Percentiles rank a stretch among this genome's conserved stretches.
Evolutionary conservation across 2,797 vertebrate genomes (phyloP).

Genomic region (Falco novaeseelandiae): DNA sequence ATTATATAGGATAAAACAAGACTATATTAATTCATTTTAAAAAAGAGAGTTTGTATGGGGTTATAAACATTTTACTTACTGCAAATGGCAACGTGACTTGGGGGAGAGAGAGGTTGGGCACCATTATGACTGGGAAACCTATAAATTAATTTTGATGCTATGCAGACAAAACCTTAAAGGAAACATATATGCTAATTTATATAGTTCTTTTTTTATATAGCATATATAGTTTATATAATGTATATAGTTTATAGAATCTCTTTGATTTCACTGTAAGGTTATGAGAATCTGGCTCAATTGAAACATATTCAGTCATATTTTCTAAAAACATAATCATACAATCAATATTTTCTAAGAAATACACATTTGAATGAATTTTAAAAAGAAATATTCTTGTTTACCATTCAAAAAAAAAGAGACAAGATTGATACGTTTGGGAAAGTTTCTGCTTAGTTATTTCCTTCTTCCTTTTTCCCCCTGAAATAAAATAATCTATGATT

Average conservation of each 20-base stretch:
- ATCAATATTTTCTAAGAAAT: not conserved
- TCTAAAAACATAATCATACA: not conserved
- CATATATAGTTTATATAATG: not conserved
- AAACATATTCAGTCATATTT: not conserved
- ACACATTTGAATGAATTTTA: not conserved
- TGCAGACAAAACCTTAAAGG: not conserved
- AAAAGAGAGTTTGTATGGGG: not conserved
- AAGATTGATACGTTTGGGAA: not conserved
- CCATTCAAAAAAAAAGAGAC: not conserved
- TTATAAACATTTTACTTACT: not conserved
- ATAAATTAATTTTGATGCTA: not conserved
- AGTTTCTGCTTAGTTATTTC: not conserved
- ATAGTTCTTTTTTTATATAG: not conserved
- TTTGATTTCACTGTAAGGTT: not conserved
- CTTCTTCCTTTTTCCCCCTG: not conserved
- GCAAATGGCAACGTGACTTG: not conserved
- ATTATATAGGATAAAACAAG: not conserved
- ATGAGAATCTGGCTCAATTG: not conserved
- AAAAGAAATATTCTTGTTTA: not conserved
- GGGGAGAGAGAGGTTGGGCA: not conserved
- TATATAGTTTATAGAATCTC: not conserved
- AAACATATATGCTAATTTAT: not conserved
- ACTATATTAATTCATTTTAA: not conserved
- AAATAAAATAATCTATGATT: not conserved
- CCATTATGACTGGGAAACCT: not conserved